Percentiles rank a stretch among this genome's conserved stretches.
Conservation (phyloP, 2,888 invertebrate genomes). For the Pammene fasciana region DNA sequence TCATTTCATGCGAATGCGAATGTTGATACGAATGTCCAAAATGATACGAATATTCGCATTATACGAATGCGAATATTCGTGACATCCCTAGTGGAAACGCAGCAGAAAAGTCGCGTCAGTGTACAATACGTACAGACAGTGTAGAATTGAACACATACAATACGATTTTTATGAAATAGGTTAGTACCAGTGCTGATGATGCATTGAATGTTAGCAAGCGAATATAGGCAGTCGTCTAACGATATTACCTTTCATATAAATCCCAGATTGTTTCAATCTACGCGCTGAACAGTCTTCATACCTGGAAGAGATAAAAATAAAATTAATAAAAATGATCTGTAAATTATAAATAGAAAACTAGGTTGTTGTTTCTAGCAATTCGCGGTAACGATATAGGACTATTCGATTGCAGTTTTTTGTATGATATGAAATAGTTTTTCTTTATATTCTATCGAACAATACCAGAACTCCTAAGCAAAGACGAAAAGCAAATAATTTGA, state of each 20-base stretch:
- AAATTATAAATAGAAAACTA: neutral
- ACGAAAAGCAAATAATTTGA: no score
- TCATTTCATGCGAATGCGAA: no score
- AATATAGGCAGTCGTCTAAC: conserved; percentile 37
- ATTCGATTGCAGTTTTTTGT: no score
- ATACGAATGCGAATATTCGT: no score
- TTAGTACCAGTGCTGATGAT: conserved; percentile 26
- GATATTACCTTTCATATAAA: conserved; percentile 73
- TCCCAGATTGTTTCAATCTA: conserved; percentile 68
- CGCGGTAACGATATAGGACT: neutral
- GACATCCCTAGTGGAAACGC: no score
- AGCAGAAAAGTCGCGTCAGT: neutral
- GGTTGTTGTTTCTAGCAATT: neutral
- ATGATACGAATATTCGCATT: no score
- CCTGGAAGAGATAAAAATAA: conserved; percentile 57
- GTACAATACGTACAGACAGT: neutral
- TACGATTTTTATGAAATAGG: neutral
- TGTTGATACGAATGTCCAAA: no score
- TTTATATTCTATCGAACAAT: no score
- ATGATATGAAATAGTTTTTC: no score
- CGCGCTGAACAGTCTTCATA: conserved; percentile 69
- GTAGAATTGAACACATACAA: neutral
- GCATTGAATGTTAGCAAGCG: conserved; percentile 27
- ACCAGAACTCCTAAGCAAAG: no score
- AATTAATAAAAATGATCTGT: conserved; percentile 25